Evolutionary conservation across 1,140 invertebrate species (phyloP).

Genomic region (Luehdorfia chinensis): DNA sequence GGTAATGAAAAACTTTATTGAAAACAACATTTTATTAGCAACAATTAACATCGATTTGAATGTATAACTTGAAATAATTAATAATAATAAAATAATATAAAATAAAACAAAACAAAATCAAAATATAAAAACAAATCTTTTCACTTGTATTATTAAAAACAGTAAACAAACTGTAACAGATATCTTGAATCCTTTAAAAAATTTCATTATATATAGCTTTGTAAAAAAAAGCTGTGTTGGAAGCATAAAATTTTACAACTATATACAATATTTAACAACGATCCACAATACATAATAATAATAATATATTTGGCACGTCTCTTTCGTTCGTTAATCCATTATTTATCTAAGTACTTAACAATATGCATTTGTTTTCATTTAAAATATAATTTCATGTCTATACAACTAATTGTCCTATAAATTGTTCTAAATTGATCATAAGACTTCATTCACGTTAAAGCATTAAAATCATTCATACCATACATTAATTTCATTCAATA

Average conservation of each 20-base stretch:
- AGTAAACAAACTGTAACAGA: slow-evolving; percentile 4
- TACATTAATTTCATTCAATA: neutral
- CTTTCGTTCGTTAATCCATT: slow-evolving; percentile 3
- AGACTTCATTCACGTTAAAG: slow-evolving; percentile 8
- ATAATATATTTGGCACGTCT: slow-evolving; percentile 19
- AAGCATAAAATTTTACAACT: neutral
- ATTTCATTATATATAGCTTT: neutral
- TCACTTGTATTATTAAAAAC: neutral
- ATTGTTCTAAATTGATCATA: slow-evolving; percentile 23
- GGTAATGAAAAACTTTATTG: neutral
- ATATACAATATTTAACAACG: neutral
- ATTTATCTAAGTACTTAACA: slow-evolving; percentile 16
- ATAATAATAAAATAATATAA: slow-evolving; percentile 18
- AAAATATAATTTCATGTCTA: slow-evolving; percentile 19
- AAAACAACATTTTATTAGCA: slow-evolving; percentile 17
- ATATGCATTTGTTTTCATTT: slow-evolving; percentile 22
- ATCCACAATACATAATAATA: neutral
- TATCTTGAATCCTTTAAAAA: neutral
- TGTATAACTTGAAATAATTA: slow-evolving; percentile 9
- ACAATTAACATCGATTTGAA: slow-evolving; percentile 7
- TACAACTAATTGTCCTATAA: slow-evolving; percentile 4
- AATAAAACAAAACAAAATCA: slow-evolving; percentile 12
- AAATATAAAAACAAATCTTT: neutral
- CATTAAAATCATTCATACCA: slow-evolving; percentile 1
- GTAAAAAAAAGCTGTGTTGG: neutral